Percentiles rank a stretch among this genome's conserved stretches.
These are phyloP conservation scores for Lipotes vexillifer DNA, from an alignment of 2,113 vertebrate species.

Conservation along the genomic window DNA sequence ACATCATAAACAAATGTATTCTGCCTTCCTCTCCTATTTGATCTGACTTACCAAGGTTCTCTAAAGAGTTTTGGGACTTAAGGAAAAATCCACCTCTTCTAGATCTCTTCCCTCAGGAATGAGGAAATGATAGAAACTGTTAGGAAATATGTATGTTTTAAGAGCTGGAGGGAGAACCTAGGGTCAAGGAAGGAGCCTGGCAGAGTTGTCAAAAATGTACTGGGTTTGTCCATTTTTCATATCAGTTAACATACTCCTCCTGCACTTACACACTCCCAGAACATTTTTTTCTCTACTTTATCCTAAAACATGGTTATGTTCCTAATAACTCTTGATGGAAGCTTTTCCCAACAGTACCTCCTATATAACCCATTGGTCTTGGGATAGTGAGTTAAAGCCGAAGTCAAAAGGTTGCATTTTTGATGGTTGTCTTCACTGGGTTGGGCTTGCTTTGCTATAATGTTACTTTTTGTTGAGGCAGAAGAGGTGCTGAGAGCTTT, in stretches of 20 bases:
- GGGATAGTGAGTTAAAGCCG: background rate
- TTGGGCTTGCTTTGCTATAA: background rate
- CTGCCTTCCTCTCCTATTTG: background rate
- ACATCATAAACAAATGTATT: background rate
- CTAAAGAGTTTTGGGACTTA: background rate
- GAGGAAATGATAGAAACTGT: background rate
- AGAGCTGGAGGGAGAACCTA: background rate
- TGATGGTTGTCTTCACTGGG: background rate
- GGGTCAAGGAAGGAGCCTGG: background rate
- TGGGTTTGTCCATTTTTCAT: background rate
- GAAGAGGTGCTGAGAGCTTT: background rate
- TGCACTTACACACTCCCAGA: background rate
- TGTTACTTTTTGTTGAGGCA: background rate
- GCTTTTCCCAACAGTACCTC: background rate
- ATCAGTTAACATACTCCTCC: background rate
- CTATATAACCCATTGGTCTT: fast-evolving
- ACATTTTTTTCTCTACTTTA: background rate
- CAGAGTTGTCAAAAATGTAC: background rate
- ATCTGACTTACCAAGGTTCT: background rate
- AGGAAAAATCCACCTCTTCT: background rate
- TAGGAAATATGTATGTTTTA: background rate
- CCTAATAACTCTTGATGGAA: background rate
- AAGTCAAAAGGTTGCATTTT: background rate
- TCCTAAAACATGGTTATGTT: background rate
- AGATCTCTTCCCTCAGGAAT: background rate